These are phyloP conservation scores for Taphrorychus bicolor DNA, from an alignment of 2,888 invertebrate genomes.

Conservation along the genomic window DNA sequence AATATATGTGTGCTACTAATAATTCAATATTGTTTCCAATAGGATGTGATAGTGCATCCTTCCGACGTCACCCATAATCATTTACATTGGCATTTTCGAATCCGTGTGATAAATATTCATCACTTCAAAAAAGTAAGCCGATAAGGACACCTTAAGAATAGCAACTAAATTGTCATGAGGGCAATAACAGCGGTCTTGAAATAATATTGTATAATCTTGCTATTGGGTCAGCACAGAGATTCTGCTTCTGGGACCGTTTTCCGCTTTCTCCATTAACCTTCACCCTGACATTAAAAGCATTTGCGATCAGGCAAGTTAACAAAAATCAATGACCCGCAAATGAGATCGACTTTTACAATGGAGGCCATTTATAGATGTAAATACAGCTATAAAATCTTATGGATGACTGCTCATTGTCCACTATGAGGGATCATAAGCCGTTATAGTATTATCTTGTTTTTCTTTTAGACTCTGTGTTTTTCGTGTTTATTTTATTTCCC, in stretches of 20 bases:
- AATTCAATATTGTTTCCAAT: not conserved
- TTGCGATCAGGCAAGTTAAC: conserved; percentile 1
- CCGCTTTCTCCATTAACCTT: not conserved
- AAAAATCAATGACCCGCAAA: conserved; percentile 14
- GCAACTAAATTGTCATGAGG: not conserved
- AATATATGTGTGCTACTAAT: no score
- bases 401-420: conserved; percentile 1
- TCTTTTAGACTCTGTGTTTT: no score
- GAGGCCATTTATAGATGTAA: not conserved
- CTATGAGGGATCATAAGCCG: not conserved
- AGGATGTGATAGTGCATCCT: not conserved
- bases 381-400: conserved; percentile 12
- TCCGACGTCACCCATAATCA: not conserved
- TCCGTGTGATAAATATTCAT: not conserved
- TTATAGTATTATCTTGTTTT: no score
- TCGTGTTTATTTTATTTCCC: no score
- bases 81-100: not conserved
- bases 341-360: conserved; percentile 5
- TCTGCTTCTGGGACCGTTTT: not conserved
- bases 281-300: not conserved
- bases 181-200: not conserved
- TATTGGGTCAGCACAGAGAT: not conserved
- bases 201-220: no score
- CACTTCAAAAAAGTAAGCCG: not conserved
- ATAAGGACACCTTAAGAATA: not conserved